Percentiles rank a stretch among this genome's conserved stretches.
Evolutionary conservation across 2,888 invertebrate genomes (phyloP).

Genomic region (Mythimna pallens): DNA sequence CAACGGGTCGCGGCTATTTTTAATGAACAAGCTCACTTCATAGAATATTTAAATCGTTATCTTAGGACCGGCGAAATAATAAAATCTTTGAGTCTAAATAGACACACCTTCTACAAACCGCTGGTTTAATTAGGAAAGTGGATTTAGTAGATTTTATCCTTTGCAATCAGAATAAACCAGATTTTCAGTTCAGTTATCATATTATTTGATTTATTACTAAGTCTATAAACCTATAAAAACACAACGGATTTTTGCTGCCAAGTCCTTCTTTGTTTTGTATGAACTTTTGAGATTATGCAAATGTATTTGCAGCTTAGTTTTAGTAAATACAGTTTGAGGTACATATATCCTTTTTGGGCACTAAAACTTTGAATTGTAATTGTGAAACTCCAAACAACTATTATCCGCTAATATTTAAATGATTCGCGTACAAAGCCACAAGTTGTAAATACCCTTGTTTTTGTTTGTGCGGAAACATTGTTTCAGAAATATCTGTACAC

Average conservation of each 20-base stretch:
- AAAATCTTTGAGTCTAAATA: slow-evolving; percentile 45
- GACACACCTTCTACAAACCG: slow-evolving; percentile 35
- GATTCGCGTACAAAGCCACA: slow-evolving; percentile 40
- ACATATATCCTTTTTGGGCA: slow-evolving; percentile 38
- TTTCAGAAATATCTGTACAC: slow-evolving; percentile 48
- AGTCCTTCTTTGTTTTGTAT: slow-evolving; percentile 21
- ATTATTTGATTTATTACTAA: slow-evolving; percentile 28
- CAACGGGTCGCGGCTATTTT: slow-evolving; percentile 60
- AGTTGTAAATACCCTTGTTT: slow-evolving; percentile 52
- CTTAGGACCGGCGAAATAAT: slow-evolving; percentile 44
- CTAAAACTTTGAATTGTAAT: slow-evolving; percentile 57
- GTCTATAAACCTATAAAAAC: slow-evolving; percentile 30
- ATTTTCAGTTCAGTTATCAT: slow-evolving; percentile 14
- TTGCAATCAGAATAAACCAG: slow-evolving; percentile 28
- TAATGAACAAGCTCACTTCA: slow-evolving; percentile 60
- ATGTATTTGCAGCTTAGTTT: slow-evolving; percentile 56
- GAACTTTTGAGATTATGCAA: slow-evolving; percentile 55
- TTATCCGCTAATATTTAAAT: slow-evolving; percentile 52
- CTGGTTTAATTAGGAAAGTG: slow-evolving; percentile 48
- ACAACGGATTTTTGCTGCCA: slow-evolving; percentile 40
- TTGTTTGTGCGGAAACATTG: slow-evolving; percentile 34
- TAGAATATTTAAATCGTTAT: slow-evolving; percentile 53
- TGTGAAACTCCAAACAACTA: slow-evolving; percentile 49
- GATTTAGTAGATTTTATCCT: slow-evolving; percentile 30
- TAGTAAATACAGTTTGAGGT: slow-evolving; percentile 55